Base-by-base conservation (phyloP, 2,113 vertebrate species). In the Petrocephalus microphthalmus region DNA sequence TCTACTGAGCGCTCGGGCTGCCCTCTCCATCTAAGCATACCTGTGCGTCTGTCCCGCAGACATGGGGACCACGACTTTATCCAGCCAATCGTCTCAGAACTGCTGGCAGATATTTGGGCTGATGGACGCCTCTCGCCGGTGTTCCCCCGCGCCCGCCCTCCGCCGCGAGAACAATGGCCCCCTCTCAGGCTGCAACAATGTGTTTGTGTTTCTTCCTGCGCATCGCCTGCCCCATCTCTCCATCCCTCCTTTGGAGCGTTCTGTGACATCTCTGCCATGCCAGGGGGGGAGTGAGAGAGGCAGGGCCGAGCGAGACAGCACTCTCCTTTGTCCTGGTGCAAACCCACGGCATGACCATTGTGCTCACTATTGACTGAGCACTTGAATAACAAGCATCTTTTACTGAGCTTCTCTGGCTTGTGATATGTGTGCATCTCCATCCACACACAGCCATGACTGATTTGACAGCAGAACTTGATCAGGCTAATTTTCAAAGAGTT, bases 211-310 rank as follows among this genome's bases (percentile, higher is more conserved):
- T 89, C 49, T 67, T 89, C 5, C 5, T 15, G 17, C 33, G 19
- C 3, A 86, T 57, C 85, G 87, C 91, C 90, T 89, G 90, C 90
- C 89, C 90, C 91, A 89, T 90, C 90, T 90, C 88, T 91, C 90
- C 86, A 86, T 87, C 53, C 85, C 89, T 93, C 89, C 91, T 95
- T 93, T 92, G 91, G 92, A 92, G 94, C 93, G 93, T 92, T 92
- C 94, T 94, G 94, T 94, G 95, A 95, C 94, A 94, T 95, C 94
- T 93, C 95, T 90, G 93, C 94, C 94, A 94, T 94, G 92, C 93
- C 92, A 93, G 92, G 91, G 90, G 88, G 92, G 92, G 92, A 91
- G 91, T 47, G 89, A 90, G 92, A 91, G 90, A 90, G 91, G 86
- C 91, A 89, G 92, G 92, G 91, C 90, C 89, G 92, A 92, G 92